Base-by-base conservation (phyloP, 2,113 vertebrate species). In the Rynchops niger region DNA sequence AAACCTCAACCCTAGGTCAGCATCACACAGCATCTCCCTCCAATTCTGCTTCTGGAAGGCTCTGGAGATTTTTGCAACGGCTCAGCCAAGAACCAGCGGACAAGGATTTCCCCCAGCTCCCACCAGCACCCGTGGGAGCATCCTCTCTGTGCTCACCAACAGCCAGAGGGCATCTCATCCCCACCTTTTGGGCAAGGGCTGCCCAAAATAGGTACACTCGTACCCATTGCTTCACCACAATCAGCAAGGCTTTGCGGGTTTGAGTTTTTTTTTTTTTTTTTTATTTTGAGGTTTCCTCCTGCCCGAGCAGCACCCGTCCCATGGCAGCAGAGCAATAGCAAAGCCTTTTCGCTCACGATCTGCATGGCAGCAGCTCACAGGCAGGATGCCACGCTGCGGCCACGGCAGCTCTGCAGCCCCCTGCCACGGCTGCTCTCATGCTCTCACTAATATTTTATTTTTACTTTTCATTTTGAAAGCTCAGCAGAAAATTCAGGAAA, bases 291-390 rank as follows among this genome's bases (percentile, higher is more conserved):
- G 30, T 62, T 82, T 76, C 27, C 32, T 62, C 30, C 53, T 86
- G 61, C 47, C 40, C 0, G 3, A 62, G 69, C 55, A 69, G 53
- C 7, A 3, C 11, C 30, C 1, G 16, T 47, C 26, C 26, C 30
- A 38, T 0, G 3, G 53, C 53, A 69, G 53, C 1, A 0, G 20
- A 29, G 38, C 0, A 1, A 15, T 55, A 90, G 65, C 56, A 63
- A 78, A 63, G n/a, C 13, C 22, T 38, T 69, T 50, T 43, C 1
- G 5, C 5, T 22, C 8, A 21, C 1, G 3, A 9, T 36, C 29
- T 7, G 21, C 5, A 2, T 3, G 21, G 69, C 53, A 81, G 53
- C n/a, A 55, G 47, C 52, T 72, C 0, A 1, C 50, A 21, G 0
- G 1, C 36, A 59, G 38, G 74, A 61, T 49, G 61, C 11, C 52